Conservation (phyloP, 1,140 invertebrate species). For the Hycleus phaleratus region DNA sequence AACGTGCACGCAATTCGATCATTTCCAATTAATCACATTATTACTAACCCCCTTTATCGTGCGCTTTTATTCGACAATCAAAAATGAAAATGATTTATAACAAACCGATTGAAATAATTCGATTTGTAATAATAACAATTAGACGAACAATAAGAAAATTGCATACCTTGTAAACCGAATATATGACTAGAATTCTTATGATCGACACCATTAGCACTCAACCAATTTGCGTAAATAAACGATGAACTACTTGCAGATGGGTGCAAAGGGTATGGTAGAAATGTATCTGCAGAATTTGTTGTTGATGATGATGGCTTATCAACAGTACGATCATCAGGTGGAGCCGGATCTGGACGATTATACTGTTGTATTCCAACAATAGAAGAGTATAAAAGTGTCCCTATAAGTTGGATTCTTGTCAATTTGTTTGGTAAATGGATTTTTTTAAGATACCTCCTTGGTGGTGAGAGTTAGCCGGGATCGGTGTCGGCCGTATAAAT, state of each 20-base stretch:
- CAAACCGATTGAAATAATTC: neutral
- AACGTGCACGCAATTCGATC: slow-evolving; percentile 22
- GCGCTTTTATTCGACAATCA: neutral
- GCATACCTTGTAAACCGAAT: slow-evolving; percentile 34
- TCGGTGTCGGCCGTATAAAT: slow-evolving; percentile 30
- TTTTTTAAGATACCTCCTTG: slow-evolving; percentile 1
- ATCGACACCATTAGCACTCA: slow-evolving; percentile 15
- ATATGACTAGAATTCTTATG: slow-evolving; percentile 31
- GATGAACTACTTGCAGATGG: slow-evolving; percentile 20
- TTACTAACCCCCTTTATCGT: slow-evolving; percentile 23
- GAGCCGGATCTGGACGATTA: slow-evolving; percentile 17
- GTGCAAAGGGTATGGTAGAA: slow-evolving; percentile 25
- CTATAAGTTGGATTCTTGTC: slow-evolving; percentile 10
- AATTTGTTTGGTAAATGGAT: neutral
- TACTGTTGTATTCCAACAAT: slow-evolving; percentile 28
- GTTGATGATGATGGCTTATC: slow-evolving; percentile 17
- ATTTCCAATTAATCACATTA: slow-evolving; percentile 25
- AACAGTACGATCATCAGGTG: slow-evolving; percentile 24
- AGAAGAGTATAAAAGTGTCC: slow-evolving; percentile 25
- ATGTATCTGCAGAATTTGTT: slow-evolving; percentile 8
- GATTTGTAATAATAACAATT: too few relatives aligned
- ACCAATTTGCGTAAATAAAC: slow-evolving; percentile 31
- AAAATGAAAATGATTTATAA: neutral
- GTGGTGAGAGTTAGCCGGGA: slow-evolving; percentile 12
- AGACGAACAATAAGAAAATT: neutral